A percentile compares a stretch with the other conserved stretches of the same genome.
Conservation (phyloP, 2,113 vertebrate genomes). For the Rhinoderma darwinii region DNA sequence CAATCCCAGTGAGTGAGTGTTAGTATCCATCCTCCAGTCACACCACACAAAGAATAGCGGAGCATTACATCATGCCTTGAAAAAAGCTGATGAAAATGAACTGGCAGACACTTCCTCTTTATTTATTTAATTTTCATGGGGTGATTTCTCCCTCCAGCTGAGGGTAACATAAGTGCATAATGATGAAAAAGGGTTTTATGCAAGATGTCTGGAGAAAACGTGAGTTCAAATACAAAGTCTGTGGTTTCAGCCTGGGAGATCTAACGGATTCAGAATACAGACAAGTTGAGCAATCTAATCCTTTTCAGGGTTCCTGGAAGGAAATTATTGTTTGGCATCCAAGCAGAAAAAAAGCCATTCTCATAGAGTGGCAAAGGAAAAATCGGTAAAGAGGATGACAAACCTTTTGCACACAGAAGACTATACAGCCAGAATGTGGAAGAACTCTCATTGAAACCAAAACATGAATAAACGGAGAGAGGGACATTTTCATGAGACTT, state of each 20-base stretch:
- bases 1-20: conserved; percentile 64
- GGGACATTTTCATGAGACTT: neutral
- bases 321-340: conserved; percentile 71
- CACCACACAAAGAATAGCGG: conserved; percentile 67
- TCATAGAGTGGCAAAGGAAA: conserved; percentile 62
- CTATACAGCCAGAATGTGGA: conserved; percentile 59
- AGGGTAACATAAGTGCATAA: conserved; percentile 67
- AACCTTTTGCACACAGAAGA: conserved; percentile 46
- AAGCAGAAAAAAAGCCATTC: conserved; percentile 75
- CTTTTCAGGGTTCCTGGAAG: conserved; percentile 68
- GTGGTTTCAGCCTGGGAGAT: conserved; percentile 67
- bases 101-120: conserved; percentile 65
- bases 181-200: conserved; percentile 63
- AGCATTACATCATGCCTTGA: conserved; percentile 74
- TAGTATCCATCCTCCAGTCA: conserved; percentile 67
- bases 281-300: conserved; percentile 74
- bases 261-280: conserved; percentile 72
- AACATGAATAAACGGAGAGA: conserved; percentile 55
- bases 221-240: conserved; percentile 72
- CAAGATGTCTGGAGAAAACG: conserved; percentile 66
- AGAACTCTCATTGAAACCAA: conserved; percentile 60
- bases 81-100: conserved; percentile 70
- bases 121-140: conserved; percentile 69
- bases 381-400: conserved; percentile 64
- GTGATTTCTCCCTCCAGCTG: conserved; percentile 62